A percentile compares a stretch with the other conserved stretches of the same genome.
These are phyloP conservation scores for Loxodonta africana DNA, from an alignment of 2,113 vertebrate species.

Conservation along the genomic window DNA sequence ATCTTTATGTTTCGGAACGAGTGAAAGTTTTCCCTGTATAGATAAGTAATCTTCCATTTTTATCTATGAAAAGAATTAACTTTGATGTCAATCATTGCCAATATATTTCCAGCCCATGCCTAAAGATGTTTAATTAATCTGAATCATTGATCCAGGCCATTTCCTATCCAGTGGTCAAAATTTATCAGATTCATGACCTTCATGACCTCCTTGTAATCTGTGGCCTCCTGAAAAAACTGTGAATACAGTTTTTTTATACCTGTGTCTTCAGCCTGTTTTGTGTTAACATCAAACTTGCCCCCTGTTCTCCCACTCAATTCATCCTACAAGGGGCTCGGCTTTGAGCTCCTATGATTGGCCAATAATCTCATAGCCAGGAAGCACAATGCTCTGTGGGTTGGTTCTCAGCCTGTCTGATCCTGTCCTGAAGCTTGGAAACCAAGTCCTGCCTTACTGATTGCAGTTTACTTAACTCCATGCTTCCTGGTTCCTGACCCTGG, in stretches of 20 bases:
- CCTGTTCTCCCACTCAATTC: neutral
- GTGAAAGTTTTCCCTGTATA: neutral
- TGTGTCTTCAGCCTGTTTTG: neutral
- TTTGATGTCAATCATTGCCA: neutral
- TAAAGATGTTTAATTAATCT: conserved; percentile 15
- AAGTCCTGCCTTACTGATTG: conserved; percentile 73
- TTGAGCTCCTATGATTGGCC: neutral
- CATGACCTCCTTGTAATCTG: neutral
- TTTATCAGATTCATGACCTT: neutral
- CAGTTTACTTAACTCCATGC: conserved; percentile 73
- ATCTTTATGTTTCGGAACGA: neutral
- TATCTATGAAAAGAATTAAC: conserved; percentile 17
- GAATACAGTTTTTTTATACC: neutral
- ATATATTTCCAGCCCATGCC: neutral
- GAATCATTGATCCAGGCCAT: neutral
- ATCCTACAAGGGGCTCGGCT: neutral
- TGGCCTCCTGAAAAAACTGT: neutral
- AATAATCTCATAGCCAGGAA: conserved; percentile 69
- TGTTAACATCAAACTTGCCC: neutral
- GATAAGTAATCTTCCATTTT: neutral
- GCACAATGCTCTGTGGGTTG: conserved; percentile 29
- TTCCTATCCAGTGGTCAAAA: neutral
- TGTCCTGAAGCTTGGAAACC: conserved; percentile 75
- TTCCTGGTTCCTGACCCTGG: conserved; percentile 82
- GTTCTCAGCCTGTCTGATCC: conserved; percentile 80